phyloP scores from a whole-genome alignment of 2,888 invertebrate genomes.

The Helobdella robusta region DNA sequence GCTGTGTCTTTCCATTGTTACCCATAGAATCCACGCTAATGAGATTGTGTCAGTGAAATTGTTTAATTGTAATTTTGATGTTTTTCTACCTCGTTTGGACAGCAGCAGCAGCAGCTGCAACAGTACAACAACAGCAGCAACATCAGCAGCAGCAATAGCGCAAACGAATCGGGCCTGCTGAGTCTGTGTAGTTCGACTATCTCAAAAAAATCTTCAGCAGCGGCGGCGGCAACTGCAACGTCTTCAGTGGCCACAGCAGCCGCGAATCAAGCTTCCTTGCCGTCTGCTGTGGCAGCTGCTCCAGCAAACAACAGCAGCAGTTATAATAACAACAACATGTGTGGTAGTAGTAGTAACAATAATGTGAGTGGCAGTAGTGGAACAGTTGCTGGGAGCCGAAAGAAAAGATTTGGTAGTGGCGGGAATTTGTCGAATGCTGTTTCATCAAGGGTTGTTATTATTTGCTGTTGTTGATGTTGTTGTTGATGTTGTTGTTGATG shows the following conservation, averaged over 20 bases:
- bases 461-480: background rate
- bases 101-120: no score
- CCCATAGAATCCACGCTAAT: no score
- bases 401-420: background rate
- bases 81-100: no score
- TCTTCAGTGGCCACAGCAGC: slow-evolving; percentile 1
- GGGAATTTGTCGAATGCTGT: background rate
- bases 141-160: no score
- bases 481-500: slow-evolving; percentile 7
- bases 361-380: background rate
- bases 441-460: background rate
- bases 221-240: background rate
- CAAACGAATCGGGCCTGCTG: slow-evolving; percentile 10
- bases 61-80: no score
- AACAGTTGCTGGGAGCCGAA: background rate
- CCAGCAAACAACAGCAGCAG: background rate
- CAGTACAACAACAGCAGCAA: no score
- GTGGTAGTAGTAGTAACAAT: background rate
- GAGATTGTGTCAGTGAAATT: no score
- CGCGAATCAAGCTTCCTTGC: background rate
- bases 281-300: background rate
- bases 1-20: no score
- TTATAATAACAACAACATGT: background rate
- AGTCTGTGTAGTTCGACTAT: slow-evolving; percentile 20
- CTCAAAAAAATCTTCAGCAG: slow-evolving; percentile 4